Evolutionary conservation across 2,888 invertebrate genomes (phyloP), one percentile per base, ranked within the genome.

Genomic region (Bellardia bayeri): DNA sequence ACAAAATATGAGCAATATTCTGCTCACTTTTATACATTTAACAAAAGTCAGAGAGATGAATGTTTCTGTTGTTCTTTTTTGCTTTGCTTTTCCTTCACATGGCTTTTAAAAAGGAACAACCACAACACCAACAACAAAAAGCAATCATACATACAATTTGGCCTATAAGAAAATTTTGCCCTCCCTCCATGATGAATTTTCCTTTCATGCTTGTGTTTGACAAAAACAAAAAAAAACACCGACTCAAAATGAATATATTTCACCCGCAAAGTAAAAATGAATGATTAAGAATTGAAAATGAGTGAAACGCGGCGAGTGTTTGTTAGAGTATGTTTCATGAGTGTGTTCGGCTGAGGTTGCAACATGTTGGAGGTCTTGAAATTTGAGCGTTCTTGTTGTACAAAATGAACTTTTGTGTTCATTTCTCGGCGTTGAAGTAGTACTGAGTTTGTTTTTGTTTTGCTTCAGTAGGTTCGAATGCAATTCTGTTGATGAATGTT

Each of bases 101-200:
- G 51, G 68, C n/a, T 63, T 72, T 58, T n/a, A 1, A 56, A 64
- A 64, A 64, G 54, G 11, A 68, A 37, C 45, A 61, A 75, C 14
- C 79, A 61, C 56, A 68, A 71, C 30, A 49, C 23, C 80, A 58
- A 78, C 69, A 79, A 74, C 49, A 64, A 74, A 69, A 45, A 76
- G 74, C 74, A 68, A 49, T 68, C 61, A 71, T 23, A 66, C 33
- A 56, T 72, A 61, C n/a, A 68, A 75, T 85, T 81, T 91, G 91
- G 92, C 91, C 92, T 91, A 92, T 92, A 92, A 91, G 92, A 92
- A 91, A 91, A 91, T 88, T 89, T 90, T 89, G 90, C 92, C 91
- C 92, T 91, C 82, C 91, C 92, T 90, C 90, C 92, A 90, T 92
- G 90, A 91, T 91, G 92, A 90, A 92, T 92, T 92, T 92, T 91